Percentiles rank a stretch among this genome's conserved stretches.
These are phyloP conservation scores for Neoaliturus tenellus DNA, from an alignment of 2,888 invertebrate species.

Conservation along the genomic window DNA sequence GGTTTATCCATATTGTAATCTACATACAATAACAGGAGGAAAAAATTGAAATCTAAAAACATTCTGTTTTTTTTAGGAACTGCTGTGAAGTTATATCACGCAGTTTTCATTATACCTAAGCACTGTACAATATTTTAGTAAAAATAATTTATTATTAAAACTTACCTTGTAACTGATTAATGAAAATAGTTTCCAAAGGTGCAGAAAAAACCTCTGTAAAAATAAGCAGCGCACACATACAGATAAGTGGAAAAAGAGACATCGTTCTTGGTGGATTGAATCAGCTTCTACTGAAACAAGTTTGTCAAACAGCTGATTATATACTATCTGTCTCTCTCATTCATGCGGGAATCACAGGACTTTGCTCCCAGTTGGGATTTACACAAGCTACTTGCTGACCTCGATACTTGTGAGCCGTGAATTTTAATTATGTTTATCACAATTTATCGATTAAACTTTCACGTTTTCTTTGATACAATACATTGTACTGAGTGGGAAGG, in stretches of 20 bases:
- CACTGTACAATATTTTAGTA: too few relatives aligned
- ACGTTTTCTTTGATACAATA: not conserved
- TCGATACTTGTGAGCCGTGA: not conserved
- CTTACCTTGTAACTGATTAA: not conserved
- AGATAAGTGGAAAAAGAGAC: not conserved
- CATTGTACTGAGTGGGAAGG: too few relatives aligned
- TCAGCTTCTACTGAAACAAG: not conserved
- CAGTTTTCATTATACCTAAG: too few relatives aligned
- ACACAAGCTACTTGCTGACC: not conserved
- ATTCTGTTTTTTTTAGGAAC: too few relatives aligned
- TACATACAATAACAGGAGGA: too few relatives aligned
- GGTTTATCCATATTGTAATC: too few relatives aligned
- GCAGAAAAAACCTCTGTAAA: not conserved
- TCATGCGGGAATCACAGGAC: constrained; percentile 5
- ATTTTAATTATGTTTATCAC: not conserved
- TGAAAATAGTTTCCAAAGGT: not conserved
- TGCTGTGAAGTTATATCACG: too few relatives aligned
- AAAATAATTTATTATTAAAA: not conserved
- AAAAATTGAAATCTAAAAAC: too few relatives aligned
- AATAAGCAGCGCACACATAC: not conserved
- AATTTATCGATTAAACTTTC: not conserved
- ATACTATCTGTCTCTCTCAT: not conserved
- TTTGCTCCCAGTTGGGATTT: constrained; percentile 3
- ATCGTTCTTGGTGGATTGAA: not conserved
- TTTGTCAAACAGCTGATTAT: constrained; percentile 3